Percentiles rank a stretch among this genome's conserved stretches.
Evolutionary conservation across 2,888 invertebrate species (phyloP).

Genomic region (Ichneumon xanthorius): DNA sequence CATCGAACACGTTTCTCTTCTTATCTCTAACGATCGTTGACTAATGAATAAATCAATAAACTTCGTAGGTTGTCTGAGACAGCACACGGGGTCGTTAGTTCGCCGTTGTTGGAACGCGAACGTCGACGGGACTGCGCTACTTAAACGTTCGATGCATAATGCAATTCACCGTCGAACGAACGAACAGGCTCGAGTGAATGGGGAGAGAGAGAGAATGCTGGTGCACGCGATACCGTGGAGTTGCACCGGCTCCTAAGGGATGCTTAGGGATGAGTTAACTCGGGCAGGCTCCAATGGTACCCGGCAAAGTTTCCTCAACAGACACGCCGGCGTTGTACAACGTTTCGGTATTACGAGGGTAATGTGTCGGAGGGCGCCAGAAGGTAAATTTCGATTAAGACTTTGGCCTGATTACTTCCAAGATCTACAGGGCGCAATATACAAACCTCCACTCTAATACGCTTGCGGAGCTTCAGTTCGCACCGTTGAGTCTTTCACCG

Average conservation of each 20-base stretch:
- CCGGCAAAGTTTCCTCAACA: constrained; percentile 66
- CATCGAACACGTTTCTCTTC: neutral
- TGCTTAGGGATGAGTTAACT: constrained; percentile 65
- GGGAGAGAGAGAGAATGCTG: neutral
- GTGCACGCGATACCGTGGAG: constrained; percentile 28
- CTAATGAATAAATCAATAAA: constrained; percentile 40
- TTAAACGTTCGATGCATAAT: constrained; percentile 69
- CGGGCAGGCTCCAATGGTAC: constrained; percentile 31
- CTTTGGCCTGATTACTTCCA: constrained; percentile 69
- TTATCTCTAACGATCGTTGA: neutral
- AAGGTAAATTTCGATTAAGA: constrained; percentile 72
- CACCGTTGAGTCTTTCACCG: constrained; percentile 3
- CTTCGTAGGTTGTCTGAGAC: constrained; percentile 14
- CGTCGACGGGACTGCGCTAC: constrained; percentile 58
- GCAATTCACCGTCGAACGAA: constrained; percentile 64
- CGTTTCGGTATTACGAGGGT: constrained; percentile 70
- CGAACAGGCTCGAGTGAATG: constrained; percentile 2
- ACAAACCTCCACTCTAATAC: constrained; percentile 56
- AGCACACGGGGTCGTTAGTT: constrained; percentile 22
- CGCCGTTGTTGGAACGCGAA: constrained; percentile 28
- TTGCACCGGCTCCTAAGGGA: constrained; percentile 61
- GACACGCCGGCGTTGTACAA: constrained; percentile 59
- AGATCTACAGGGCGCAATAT: constrained; percentile 65
- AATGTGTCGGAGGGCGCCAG: constrained; percentile 67
- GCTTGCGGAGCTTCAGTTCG: constrained; percentile 17